Percentiles rank a stretch among this genome's conserved stretches.
These are phyloP conservation scores for Lasiurus cinereus DNA, from an alignment of 2,113 vertebrate genomes.

Conservation along the genomic window DNA sequence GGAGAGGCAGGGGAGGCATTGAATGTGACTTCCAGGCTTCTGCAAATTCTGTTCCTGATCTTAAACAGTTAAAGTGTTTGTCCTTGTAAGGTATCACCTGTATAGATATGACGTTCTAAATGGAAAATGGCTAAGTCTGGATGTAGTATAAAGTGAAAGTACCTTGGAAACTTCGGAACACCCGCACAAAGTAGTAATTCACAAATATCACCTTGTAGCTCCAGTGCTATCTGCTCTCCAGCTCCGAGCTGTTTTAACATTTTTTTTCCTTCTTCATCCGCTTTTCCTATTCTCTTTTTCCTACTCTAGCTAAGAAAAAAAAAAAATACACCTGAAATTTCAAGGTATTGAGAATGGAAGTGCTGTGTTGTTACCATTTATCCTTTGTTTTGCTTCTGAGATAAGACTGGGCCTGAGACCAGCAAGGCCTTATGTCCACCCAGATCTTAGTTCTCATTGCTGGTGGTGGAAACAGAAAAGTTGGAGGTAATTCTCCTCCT, in stretches of 20 bases:
- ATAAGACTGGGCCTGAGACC: neutral
- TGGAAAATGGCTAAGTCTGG: neutral
- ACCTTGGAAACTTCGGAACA: neutral
- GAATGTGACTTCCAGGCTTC: neutral
- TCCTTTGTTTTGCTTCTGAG: constrained; percentile 3
- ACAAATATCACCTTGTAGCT: neutral
- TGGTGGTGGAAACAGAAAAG: neutral
- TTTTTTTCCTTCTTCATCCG: neutral
- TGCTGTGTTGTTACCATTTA: neutral
- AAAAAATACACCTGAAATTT: constrained; percentile 15
- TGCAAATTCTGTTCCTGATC: constrained; percentile 3
- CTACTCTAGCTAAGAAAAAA: neutral
- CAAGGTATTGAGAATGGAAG: neutral
- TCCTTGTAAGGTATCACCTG: neutral
- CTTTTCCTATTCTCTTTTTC: constrained; percentile 13
- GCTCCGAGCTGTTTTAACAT: neutral
- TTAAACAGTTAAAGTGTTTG: neutral
- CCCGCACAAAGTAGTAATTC: neutral
- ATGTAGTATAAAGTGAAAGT: neutral
- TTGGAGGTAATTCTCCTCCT: neutral
- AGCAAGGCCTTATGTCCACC: neutral
- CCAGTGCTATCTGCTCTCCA: neutral
- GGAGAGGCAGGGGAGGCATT: neutral
- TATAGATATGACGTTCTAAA: constrained; percentile 11
- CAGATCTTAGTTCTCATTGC: neutral